phyloP scores from a whole-genome alignment of 2,113 vertebrate genomes.

The Pavo muticus region DNA sequence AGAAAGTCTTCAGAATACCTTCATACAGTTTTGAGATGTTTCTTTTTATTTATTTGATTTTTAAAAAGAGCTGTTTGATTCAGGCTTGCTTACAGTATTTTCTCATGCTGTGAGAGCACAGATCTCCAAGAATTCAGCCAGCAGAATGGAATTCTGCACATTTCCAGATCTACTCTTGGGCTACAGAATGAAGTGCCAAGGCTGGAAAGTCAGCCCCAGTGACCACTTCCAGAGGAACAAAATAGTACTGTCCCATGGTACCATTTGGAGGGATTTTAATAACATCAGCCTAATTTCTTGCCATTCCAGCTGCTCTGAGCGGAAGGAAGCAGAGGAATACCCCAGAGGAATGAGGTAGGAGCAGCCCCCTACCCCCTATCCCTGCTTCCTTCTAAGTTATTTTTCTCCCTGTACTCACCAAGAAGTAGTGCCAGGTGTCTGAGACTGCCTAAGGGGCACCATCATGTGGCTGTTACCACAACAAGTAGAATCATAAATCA shows the following conservation, averaged over 20 bases:
- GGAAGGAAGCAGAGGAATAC: fast-evolving
- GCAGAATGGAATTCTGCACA: fast-evolving
- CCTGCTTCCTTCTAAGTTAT: background rate
- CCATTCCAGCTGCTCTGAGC: fast-evolving
- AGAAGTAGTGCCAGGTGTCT: background rate
- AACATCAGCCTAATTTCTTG: background rate
- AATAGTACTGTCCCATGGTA: background rate
- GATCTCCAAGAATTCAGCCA: background rate
- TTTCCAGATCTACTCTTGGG: fast-evolving
- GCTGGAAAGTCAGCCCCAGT: fast-evolving
- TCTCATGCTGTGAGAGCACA: background rate
- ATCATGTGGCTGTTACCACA: fast-evolving
- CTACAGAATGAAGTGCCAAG: fast-evolving
- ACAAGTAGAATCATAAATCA: too few species aligned
- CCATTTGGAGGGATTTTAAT: background rate
- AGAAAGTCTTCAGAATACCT: background rate
- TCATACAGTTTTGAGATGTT: background rate
- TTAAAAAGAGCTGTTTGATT: background rate
- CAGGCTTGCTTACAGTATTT: background rate
- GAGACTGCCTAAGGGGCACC: fast-evolving
- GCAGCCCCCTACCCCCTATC: background rate
- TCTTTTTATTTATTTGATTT: background rate
- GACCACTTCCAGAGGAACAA: background rate
- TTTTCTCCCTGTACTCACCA: background rate
- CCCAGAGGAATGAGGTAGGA: background rate